A percentile compares a stretch with the other conserved stretches of the same genome.
These are phyloP conservation scores for Nasonia giraulti DNA, from an alignment of 1,140 invertebrate species.

Conservation along the genomic window DNA sequence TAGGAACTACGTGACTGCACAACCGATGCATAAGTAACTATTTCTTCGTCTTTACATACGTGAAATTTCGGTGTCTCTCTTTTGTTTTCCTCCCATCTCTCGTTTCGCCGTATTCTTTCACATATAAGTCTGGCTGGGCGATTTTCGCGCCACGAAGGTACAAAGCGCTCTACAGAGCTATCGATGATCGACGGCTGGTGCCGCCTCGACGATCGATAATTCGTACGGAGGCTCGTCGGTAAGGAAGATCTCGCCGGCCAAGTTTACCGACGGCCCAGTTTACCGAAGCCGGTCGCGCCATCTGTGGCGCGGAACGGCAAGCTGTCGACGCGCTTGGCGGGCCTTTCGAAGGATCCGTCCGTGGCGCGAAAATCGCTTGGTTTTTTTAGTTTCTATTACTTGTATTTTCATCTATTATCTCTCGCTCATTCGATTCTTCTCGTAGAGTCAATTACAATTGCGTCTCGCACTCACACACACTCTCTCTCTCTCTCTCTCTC, in stretches of 20 bases:
- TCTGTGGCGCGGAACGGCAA: constrained; percentile 47
- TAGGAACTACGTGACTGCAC: constrained; percentile 75
- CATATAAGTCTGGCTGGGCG: constrained; percentile 18
- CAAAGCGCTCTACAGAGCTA: background rate
- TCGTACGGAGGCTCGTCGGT: constrained; percentile 48
- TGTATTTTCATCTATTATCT: constrained; percentile 1
- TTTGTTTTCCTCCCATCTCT: constrained; percentile 39
- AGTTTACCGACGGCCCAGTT: background rate
- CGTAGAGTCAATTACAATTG: constrained; percentile 16
- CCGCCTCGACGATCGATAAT: constrained; percentile 37
- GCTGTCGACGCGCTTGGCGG: background rate
- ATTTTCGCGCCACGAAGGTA: constrained; percentile 30
- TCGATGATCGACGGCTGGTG: background rate
- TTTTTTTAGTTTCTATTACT: constrained; percentile 48
- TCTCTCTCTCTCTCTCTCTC: no score
- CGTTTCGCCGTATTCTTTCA: constrained; percentile 13
- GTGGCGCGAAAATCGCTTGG: constrained; percentile 50
- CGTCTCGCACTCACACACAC: constrained; percentile 33
- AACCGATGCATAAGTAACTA: constrained; percentile 74
- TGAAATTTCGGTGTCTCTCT: constrained; percentile 52
- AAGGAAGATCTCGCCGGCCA: constrained; percentile 18
- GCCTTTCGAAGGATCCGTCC: background rate
- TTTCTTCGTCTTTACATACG: constrained; percentile 62
- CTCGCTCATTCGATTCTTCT: background rate
- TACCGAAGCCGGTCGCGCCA: constrained; percentile 41